phyloP scores from a whole-genome alignment of 92 coral and sea anemone species.

The Desmophyllum pertusum region DNA sequence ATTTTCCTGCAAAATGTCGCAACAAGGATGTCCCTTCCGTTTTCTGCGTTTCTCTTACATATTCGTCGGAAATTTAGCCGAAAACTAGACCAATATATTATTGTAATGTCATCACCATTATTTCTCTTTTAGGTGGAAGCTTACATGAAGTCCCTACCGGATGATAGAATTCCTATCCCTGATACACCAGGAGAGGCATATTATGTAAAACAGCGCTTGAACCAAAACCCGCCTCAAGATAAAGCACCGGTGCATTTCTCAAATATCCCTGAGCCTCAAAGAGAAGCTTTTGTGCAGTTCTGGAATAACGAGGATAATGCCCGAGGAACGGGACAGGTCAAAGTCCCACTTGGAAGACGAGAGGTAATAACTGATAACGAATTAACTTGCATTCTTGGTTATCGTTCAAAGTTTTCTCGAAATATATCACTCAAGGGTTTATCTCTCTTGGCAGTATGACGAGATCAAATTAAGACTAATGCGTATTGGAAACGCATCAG shows the following conservation, averaged over 20 bases:
- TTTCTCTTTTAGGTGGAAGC: conserved; percentile 61
- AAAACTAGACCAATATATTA: neutral
- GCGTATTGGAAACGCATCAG: neutral
- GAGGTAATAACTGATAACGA: conserved; percentile 56
- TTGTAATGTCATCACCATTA: neutral
- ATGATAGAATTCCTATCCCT: conserved; percentile 70
- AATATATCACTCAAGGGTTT: neutral
- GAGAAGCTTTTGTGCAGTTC: conserved; percentile 83
- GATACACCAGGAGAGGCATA: conserved; percentile 75
- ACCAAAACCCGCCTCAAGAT: conserved; percentile 85
- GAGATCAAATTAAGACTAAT: neutral
- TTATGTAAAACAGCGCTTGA: conserved; percentile 64
- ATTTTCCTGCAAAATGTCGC: too few species aligned
- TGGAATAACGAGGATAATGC: conserved; percentile 80
- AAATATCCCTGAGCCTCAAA: conserved; percentile 73
- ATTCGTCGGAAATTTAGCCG: too few species aligned
- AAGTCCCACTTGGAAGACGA: conserved; percentile 78
- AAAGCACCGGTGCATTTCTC: conserved; percentile 64
- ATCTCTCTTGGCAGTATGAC: neutral
- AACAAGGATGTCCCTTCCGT: too few species aligned
- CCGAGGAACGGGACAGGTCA: conserved; percentile 73
- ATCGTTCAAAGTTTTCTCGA: neutral
- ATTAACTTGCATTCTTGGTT: neutral
- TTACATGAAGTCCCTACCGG: conserved; percentile 80
- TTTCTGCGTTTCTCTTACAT: too few species aligned